Conservation (phyloP, 2,797 vertebrate genomes). For the Enteromius anoplus region DNA sequence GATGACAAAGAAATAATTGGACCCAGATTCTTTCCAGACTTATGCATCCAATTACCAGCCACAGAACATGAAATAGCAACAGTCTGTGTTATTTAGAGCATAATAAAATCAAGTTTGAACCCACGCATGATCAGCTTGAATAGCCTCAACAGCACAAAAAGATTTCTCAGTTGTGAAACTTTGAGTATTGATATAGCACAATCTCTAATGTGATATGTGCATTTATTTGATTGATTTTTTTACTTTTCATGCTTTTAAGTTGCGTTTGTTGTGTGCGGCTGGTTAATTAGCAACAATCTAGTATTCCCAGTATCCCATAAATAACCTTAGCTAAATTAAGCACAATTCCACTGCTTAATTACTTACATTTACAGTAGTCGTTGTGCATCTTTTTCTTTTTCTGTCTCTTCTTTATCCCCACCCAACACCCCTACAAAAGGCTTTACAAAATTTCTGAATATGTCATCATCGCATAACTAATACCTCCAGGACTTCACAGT, state of each 20-base stretch:
- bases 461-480: conserved; percentile 8
- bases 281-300: conserved; percentile 29
- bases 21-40: conserved; percentile 49
- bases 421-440: not conserved
- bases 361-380: not conserved
- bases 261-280: not conserved
- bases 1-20: conserved; percentile 59
- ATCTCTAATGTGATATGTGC: conserved; percentile 11
- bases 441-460: conserved; percentile 1
- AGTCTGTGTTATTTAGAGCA: conserved; percentile 54
- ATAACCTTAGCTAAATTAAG: conserved; percentile 19
- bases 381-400: not conserved
- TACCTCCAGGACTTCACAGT: not conserved
- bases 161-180: conserved; percentile 10
- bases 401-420: not conserved
- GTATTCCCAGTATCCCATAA: conserved; percentile 16
- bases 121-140: conserved; percentile 3
- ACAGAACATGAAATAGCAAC: conserved; percentile 38
- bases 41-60: conserved; percentile 55
- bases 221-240: not conserved
- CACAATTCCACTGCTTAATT: not conserved
- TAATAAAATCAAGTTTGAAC: conserved; percentile 47
- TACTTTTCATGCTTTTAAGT: conserved; percentile 1
- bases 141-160: not conserved
- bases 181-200: conserved; percentile 16